A percentile compares a stretch with the other conserved stretches of the same genome.
phyloP scores from a whole-genome alignment of 2,797 vertebrate genomes.

The Crax fasciolata region DNA sequence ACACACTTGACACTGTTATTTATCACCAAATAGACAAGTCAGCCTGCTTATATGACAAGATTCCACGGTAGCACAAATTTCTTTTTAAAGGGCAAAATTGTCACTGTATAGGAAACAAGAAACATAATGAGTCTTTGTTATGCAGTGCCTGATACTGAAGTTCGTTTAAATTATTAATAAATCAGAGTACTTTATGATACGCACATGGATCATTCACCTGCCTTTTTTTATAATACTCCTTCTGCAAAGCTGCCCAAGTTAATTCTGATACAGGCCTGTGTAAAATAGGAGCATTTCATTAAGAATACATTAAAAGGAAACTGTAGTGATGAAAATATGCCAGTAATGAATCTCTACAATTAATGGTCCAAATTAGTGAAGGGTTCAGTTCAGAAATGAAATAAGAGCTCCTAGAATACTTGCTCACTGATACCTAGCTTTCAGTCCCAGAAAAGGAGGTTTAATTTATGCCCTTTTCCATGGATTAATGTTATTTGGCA shows the following conservation, averaged over 20 bases:
- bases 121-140: neutral
- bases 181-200: constrained; percentile 53
- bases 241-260: constrained; percentile 29
- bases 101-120: constrained; percentile 19
- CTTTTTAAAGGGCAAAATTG: neutral
- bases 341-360: constrained; percentile 72
- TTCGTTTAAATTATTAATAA: constrained; percentile 52
- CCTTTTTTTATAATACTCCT: constrained; percentile 30
- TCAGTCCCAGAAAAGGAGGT: constrained; percentile 20
- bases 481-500: constrained; percentile 74
- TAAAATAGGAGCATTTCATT: constrained; percentile 73
- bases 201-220: constrained; percentile 46
- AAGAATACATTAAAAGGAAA: constrained; percentile 66
- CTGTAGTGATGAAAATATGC: constrained; percentile 68
- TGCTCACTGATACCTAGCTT: constrained; percentile 55
- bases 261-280: constrained; percentile 16
- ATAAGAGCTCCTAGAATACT: constrained; percentile 42
- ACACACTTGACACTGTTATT: neutral
- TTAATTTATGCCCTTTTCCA: constrained; percentile 65
- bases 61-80: neutral
- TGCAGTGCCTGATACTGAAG: neutral
- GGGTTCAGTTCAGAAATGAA: constrained; percentile 56
- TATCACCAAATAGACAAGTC: neutral
- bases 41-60: neutral
- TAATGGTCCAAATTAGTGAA: constrained; percentile 71